These are phyloP conservation scores for Hapalemur alaotrensis DNA, from an alignment of 2,797 vertebrate genomes.

Conservation along the genomic window DNA sequence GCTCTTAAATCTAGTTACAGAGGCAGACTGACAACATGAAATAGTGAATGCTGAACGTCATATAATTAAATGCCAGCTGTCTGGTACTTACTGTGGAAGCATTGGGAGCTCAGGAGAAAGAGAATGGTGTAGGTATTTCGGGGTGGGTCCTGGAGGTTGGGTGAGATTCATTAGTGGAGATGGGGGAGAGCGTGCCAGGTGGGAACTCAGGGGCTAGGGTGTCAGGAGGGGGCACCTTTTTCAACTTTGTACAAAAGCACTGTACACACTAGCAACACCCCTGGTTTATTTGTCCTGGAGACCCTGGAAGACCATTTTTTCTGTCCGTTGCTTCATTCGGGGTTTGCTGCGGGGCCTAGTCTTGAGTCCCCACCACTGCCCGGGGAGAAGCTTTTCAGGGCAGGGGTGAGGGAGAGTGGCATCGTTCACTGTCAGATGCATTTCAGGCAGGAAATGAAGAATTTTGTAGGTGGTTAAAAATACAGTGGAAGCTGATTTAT, in stretches of 20 bases:
- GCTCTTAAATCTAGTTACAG: constrained; percentile 51
- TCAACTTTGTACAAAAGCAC: neutral
- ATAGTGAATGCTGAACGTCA: neutral
- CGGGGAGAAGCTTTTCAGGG: neutral
- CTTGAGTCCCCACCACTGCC: neutral
- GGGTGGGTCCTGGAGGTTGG: neutral
- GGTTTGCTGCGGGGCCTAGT: neutral
- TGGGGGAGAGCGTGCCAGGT: neutral
- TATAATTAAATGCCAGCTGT: constrained; percentile 48
- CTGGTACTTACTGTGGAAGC: constrained; percentile 6
- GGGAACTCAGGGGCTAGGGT: neutral
- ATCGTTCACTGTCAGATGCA: constrained; percentile 30
- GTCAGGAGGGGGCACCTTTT: neutral
- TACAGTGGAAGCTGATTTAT: constrained; percentile 75
- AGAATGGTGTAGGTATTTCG: neutral
- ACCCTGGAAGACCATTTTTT: neutral
- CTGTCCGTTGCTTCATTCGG: neutral
- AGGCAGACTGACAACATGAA: constrained; percentile 49
- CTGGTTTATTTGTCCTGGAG: neutral
- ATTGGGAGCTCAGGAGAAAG: neutral
- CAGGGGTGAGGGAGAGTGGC: neutral
- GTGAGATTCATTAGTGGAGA: neutral
- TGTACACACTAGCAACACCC: neutral
- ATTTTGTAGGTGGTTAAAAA: constrained; percentile 71
- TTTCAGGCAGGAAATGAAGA: constrained; percentile 72